Percentiles rank a stretch among this genome's conserved stretches.
phyloP scores from a whole-genome alignment of 53 echinoderm and acorn worm species.

The Paelopatides confundens region DNA sequence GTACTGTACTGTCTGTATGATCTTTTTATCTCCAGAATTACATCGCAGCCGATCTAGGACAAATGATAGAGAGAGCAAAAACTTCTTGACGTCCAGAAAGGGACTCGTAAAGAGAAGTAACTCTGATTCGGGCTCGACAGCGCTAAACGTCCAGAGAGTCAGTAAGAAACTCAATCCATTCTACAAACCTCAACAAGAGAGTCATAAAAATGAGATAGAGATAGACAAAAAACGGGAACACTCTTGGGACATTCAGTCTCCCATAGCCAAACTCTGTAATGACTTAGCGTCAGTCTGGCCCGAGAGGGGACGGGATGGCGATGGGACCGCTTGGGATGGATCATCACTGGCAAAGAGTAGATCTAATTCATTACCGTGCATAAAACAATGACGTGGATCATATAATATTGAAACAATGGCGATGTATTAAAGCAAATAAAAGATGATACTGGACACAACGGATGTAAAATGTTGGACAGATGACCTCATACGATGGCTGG shows the following conservation, averaged over 20 bases:
- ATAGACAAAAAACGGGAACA: not conserved
- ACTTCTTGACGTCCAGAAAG: not conserved
- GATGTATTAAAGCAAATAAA: no score
- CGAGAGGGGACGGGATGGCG: not conserved
- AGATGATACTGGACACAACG: no score
- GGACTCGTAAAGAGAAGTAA: constrained; percentile 57
- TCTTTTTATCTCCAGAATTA: not conserved
- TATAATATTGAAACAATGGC: no score
- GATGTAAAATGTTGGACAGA: no score
- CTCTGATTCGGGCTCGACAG: constrained; percentile 75
- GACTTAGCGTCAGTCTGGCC: constrained; percentile 20
- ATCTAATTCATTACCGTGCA: constrained; percentile 19
- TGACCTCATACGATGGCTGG: no score
- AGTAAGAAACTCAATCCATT: constrained; percentile 37
- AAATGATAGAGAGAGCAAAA: not conserved
- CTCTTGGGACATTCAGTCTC: not conserved
- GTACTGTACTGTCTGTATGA: no score
- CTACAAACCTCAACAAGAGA: not conserved
- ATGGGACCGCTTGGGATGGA: not conserved
- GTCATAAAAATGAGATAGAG: not conserved
- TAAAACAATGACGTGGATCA: not conserved
- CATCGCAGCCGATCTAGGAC: not conserved
- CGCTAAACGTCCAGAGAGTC: constrained; percentile 29
- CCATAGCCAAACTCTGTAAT: constrained; percentile 15
- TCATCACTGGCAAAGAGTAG: not conserved